Base-by-base conservation (phyloP, 2,888 invertebrate species). In the Gymnosoma rotundatum region DNA sequence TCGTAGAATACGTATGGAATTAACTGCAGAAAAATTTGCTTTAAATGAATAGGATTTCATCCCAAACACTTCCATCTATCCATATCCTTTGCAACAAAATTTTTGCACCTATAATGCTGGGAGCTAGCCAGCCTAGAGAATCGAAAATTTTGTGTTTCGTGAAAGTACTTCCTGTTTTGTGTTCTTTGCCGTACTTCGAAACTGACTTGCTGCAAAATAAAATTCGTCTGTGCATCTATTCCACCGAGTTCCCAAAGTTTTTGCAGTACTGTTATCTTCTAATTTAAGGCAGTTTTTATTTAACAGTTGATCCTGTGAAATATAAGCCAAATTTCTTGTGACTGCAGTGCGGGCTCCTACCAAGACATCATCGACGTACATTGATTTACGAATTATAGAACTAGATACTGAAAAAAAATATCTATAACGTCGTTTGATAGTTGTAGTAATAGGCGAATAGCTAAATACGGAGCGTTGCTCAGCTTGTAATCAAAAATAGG, bases 51-150 rank as follows among this genome's bases (percentile, higher is more conserved):
- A n/a, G n/a, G n/a, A 20, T 38, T 3, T 64, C 66, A 21, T 86
- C 79, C 86, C 85, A 86, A 6, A 64, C 74, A 5, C 74, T 78
- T 0, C 48, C n/a, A n/a, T n/a, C n/a, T n/a, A n/a, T n/a, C 83
- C 81, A 86, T 21, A 86, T 83, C 36, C 83, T 75, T 18, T 86
- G 83, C 86, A 86, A n/a, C n/a, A n/a, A n/a, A n/a, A n/a, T n/a
- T n/a, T n/a, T n/a, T n/a, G n/a, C n/a, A n/a, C n/a, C n/a, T 83
- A 86, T 63, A 10, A 86, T 66, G 1, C 83, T 25, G 1, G 85
- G 85, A 8, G 83, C 83, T 10, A 86, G 36, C 79, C 79, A 86
- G 6, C 85, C n/a, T n/a, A n/a, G n/a, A n/a, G n/a, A n/a, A n/a
- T n/a, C n/a, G n/a, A n/a, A n/a, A n/a, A n/a, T 21, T 78, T 83